Percentiles rank a stretch among this genome's conserved stretches.
Conservation (phyloP, 2,797 vertebrate species). For the Melanotaenia parkinsoni region DNA sequence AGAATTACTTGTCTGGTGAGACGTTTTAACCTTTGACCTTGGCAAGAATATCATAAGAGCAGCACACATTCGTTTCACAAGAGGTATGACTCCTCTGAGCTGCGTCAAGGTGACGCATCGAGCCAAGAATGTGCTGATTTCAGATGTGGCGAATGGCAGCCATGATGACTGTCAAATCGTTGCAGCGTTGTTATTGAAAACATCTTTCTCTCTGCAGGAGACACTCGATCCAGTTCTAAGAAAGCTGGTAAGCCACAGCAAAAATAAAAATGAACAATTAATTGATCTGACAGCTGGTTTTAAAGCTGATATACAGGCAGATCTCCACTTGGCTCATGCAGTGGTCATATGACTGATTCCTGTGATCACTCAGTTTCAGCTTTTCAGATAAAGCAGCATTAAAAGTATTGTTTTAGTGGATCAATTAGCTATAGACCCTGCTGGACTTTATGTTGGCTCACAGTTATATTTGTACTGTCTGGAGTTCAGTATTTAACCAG, state of each 20-base stretch:
- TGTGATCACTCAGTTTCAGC: constrained; percentile 29
- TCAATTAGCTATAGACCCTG: constrained; percentile 36
- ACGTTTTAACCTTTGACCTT: constrained; percentile 70
- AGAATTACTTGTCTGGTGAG: constrained; percentile 63
- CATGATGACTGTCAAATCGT: constrained; percentile 72
- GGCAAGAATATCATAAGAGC: constrained; percentile 44
- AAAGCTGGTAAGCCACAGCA: constrained; percentile 58
- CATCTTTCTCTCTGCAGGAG: constrained; percentile 73
- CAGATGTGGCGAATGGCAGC: constrained; percentile 77
- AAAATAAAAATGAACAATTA: constrained; percentile 66
- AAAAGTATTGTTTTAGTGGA: constrained; percentile 37
- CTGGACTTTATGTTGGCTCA: constrained; percentile 57
- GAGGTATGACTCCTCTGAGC: constrained; percentile 61
- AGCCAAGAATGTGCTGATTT: constrained; percentile 75
- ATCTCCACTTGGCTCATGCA: constrained; percentile 56
- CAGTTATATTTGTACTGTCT: constrained; percentile 56
- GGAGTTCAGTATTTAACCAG: constrained; percentile 56
- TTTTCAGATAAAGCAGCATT: constrained; percentile 33
- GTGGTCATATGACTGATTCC: constrained; percentile 42
- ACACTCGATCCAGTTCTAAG: constrained; percentile 43
- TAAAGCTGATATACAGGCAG: constrained; percentile 55
- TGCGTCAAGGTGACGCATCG: constrained; percentile 64
- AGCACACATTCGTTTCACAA: constrained; percentile 58
- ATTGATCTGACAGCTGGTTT: constrained; percentile 60
- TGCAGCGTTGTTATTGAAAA: constrained; percentile 77